A percentile compares a stretch with the other conserved stretches of the same genome.
Conservation (phyloP, 2,797 vertebrate genomes). For the Trichosurus vulpecula region DNA sequence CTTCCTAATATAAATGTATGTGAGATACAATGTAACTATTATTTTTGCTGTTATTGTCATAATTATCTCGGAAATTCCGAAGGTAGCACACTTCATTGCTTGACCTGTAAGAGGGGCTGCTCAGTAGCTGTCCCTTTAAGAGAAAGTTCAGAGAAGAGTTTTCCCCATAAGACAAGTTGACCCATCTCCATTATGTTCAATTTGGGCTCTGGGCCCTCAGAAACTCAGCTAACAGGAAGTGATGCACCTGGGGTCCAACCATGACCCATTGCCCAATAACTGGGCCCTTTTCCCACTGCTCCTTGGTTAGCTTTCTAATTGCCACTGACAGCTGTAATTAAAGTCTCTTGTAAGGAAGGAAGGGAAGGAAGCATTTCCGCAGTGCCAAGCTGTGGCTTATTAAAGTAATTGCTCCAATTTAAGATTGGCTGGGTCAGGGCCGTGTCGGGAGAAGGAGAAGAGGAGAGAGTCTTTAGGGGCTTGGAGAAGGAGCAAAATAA, state of each 20-base stretch:
- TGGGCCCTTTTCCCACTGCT: not conserved
- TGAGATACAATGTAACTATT: not conserved
- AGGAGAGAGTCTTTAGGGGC: not conserved
- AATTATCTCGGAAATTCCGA: not conserved
- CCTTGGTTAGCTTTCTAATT: not conserved
- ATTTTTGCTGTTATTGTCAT: not conserved
- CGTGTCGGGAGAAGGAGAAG: not conserved
- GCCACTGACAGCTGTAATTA: conserved; percentile 60
- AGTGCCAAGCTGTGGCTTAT: not conserved
- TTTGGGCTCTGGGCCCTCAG: conserved; percentile 8
- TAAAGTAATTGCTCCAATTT: not conserved
- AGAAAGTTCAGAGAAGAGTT: not conserved
- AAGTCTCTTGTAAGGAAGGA: not conserved
- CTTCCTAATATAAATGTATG: too few species aligned
- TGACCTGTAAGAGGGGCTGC: not conserved
- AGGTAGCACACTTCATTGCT: not conserved
- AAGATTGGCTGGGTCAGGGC: not conserved
- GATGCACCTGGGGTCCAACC: not conserved
- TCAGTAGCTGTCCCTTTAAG: not conserved
- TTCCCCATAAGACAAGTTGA: conserved; percentile 8
- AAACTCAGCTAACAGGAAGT: not conserved
- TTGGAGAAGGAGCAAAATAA: not conserved
- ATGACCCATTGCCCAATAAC: not conserved
- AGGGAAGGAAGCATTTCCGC: not conserved
- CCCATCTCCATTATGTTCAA: not conserved